These are phyloP conservation scores for Pygoscelis antarcticus DNA, from an alignment of 2,113 vertebrate genomes.

Conservation along the genomic window DNA sequence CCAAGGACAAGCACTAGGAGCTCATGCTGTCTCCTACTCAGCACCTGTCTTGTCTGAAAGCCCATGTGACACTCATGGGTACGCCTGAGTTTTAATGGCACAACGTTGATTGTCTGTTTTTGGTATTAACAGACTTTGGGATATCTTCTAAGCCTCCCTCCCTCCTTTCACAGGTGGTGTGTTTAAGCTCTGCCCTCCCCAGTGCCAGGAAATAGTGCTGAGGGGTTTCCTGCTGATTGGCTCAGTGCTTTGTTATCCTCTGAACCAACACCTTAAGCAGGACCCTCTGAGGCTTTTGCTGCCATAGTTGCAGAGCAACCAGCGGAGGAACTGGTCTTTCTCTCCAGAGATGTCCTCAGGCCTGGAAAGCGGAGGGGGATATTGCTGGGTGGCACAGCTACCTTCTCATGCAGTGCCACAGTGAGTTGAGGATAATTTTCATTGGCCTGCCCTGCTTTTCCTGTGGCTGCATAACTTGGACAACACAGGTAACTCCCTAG, in stretches of 20 bases:
- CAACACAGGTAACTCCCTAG: neutral
- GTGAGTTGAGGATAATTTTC: neutral
- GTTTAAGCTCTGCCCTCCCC: neutral
- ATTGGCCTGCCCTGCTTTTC: neutral
- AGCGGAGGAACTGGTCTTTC: neutral
- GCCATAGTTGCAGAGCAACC: neutral
- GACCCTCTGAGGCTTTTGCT: neutral
- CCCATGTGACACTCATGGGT: neutral
- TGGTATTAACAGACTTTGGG: neutral
- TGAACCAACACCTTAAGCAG: neutral
- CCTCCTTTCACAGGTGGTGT: neutral
- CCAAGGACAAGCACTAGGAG: neutral
- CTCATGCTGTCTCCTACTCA: neutral
- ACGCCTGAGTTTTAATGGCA: neutral
- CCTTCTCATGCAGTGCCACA: neutral
- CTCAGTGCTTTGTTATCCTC: neutral
- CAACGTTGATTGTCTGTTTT: neutral
- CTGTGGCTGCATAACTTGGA: neutral
- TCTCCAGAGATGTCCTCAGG: neutral
- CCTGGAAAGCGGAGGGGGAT: neutral
- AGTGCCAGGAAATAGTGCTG: neutral
- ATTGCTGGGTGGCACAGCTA: neutral
- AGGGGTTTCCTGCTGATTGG: neutral
- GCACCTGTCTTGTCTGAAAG: neutral
- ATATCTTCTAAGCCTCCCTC: neutral